These are phyloP conservation scores for Papilio glaucus DNA, from an alignment of 1,140 invertebrate species.

Conservation along the genomic window DNA sequence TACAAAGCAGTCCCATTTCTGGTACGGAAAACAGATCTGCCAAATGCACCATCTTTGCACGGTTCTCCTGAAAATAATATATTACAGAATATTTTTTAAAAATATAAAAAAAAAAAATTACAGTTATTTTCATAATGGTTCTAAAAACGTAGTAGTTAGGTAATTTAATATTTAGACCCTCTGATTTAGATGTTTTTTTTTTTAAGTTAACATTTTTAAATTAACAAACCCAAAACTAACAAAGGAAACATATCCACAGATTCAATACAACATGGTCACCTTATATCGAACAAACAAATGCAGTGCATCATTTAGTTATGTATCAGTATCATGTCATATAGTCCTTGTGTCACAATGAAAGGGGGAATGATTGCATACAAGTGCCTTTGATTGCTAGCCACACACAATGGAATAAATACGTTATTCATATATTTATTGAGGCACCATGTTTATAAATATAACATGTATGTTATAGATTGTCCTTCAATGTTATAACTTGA, in stretches of 20 bases:
- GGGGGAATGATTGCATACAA: constrained; percentile 81
- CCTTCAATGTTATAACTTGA: no score
- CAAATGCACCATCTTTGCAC: constrained; percentile 92
- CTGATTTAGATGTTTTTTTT: no score
- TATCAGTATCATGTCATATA: constrained; percentile 45
- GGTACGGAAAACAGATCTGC: constrained; percentile 99
- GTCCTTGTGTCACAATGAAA: constrained; percentile 48
- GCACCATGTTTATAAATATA: constrained; percentile 2
- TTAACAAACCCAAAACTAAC: not conserved
- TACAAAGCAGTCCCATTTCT: constrained; percentile 96
- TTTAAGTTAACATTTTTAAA: no score
- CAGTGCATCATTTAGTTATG: constrained; percentile 33
- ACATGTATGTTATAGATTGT: not conserved
- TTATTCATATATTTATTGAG: constrained; percentile 16
- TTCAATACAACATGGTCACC: constrained; percentile 14
- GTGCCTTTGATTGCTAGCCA: constrained; percentile 66
- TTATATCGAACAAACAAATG: constrained; percentile 36
- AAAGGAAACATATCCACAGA: not conserved
- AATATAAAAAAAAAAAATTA: not conserved
- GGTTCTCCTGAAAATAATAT: constrained; percentile 86
- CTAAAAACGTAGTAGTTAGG: no score
- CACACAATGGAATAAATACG: constrained; percentile 32
- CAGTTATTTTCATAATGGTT: not conserved
- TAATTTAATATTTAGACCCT: no score
- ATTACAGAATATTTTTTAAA: constrained; percentile 31